Conservation (phyloP, 23 tunicate species). For the Styela plicata region DNA sequence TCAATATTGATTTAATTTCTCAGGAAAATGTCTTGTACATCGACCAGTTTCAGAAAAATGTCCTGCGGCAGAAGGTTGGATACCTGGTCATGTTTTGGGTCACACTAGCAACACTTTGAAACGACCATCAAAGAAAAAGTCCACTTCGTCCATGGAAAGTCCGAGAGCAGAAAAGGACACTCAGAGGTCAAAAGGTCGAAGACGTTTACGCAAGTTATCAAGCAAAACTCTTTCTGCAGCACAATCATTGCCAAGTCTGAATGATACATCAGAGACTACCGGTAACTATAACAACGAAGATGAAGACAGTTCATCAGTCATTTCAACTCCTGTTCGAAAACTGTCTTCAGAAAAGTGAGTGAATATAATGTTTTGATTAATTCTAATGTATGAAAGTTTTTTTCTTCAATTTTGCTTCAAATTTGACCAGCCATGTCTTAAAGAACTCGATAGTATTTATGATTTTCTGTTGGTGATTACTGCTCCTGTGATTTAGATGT, state of each 20-base stretch:
- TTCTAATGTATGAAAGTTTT: no score
- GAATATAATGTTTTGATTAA: no score
- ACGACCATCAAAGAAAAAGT: conserved; percentile 18
- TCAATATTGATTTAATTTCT: background rate
- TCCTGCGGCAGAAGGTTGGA: conserved; percentile 96
- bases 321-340: conserved; percentile 20
- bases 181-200: conserved; percentile 27
- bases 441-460: no score
- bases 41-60: conserved; percentile 41
- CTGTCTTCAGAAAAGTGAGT: background rate
- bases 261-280: conserved; percentile 3
- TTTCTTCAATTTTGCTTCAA: no score
- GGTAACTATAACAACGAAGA: conserved; percentile 6
- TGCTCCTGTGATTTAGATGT: no score
- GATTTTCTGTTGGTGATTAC: background rate
- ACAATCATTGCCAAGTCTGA: conserved; percentile 26
- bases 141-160: background rate
- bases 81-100: conserved; percentile 85
- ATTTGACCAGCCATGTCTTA: no score
- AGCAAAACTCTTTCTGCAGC: conserved; percentile 28
- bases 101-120: conserved; percentile 30
- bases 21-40: conserved; percentile 71
- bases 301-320: conserved; percentile 4
- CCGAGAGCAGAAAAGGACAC: background rate
- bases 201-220: conserved; percentile 24